Conservation (phyloP, 2,888 invertebrate species). For the Muschampia plurimacula region DNA sequence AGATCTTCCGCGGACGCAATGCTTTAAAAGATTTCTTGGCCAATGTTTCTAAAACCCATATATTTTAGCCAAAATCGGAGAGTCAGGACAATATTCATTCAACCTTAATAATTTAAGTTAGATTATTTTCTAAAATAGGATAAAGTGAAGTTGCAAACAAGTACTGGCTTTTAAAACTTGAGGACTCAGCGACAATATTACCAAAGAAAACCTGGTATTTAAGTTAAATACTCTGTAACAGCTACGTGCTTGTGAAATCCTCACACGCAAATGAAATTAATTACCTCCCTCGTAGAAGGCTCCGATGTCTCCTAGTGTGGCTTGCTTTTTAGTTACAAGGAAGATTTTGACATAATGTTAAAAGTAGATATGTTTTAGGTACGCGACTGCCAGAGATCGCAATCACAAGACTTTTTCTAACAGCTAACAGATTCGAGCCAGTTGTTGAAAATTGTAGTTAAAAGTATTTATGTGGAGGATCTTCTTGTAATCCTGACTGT, state of each 20-base stretch:
- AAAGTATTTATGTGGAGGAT: too few species aligned
- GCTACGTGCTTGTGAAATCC: constrained; percentile 14
- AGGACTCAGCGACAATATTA: neutral
- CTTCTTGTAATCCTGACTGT: too few species aligned
- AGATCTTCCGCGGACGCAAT: too few species aligned
- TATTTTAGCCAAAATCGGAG: too few species aligned
- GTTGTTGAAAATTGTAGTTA: too few species aligned
- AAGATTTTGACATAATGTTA: neutral
- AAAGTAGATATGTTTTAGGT: neutral
- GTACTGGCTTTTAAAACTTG: neutral
- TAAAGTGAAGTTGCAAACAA: neutral
- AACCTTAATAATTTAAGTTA: neutral
- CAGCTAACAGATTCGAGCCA: too few species aligned
- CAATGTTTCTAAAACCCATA: too few species aligned
- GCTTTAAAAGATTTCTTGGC: too few species aligned
- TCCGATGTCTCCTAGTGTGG: neutral
- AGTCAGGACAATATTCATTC: neutral
- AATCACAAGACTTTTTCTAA: too few species aligned
- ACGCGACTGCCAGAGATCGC: too few species aligned
- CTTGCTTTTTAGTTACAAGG: neutral
- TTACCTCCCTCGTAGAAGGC: neutral
- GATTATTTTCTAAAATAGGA: neutral
- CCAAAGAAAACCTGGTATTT: constrained; percentile 5
- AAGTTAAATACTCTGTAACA: constrained; percentile 1
- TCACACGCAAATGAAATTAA: constrained; percentile 3